Evolutionary conservation across 2,888 invertebrate species (phyloP), one percentile per base, ranked within the genome.

Genomic region (Drosophila limbata): DNA sequence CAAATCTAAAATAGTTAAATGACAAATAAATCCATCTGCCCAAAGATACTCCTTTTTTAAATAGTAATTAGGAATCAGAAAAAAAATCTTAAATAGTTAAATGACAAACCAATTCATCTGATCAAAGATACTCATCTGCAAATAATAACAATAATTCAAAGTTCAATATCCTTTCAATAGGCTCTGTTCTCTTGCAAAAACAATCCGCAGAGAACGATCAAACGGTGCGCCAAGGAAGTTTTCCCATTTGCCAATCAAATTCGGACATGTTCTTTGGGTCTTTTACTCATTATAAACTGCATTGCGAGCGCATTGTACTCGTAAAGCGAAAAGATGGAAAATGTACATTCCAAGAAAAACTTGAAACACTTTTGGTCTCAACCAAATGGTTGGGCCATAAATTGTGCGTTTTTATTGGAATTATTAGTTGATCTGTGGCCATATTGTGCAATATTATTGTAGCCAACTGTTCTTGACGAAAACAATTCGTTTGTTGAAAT

Each of bases 351-450:
- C 76, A n/a, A 35, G 48, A 45, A 56, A 65, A 69, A 63, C 40
- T 67, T 62, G 55, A 73, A 81, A 66, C 71, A 70, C 57, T 75
- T 79, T 77, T 45, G 37, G 47, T 60, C 39, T 53, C 33, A 28
- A 17, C 59, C 71, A 78, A 69, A 69, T 81, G 84, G 64, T 64
- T 45, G 48, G 66, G 31, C 61, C 72, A 78, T 81, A 84, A 81
- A 84, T 89, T 70, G 70, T 67, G 57, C 56, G 64, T 79, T 84
- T 87, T 86, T 78, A 84, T 88, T 87, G 63, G 82, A 75, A 89
- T 87, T 90, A 89, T 87, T 75, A 81, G 77, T 79, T 90, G 82
- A 89, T 89, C 84, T 88, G 90, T 59, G 77, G 73, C 90, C 90
- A 88, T 82, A 90, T 90, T 88, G 88, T 83, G 86, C 84, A 76